A percentile compares a stretch with the other conserved stretches of the same genome.
Evolutionary conservation across 2,888 invertebrate species (phyloP).

Genomic region (Troides helena): DNA sequence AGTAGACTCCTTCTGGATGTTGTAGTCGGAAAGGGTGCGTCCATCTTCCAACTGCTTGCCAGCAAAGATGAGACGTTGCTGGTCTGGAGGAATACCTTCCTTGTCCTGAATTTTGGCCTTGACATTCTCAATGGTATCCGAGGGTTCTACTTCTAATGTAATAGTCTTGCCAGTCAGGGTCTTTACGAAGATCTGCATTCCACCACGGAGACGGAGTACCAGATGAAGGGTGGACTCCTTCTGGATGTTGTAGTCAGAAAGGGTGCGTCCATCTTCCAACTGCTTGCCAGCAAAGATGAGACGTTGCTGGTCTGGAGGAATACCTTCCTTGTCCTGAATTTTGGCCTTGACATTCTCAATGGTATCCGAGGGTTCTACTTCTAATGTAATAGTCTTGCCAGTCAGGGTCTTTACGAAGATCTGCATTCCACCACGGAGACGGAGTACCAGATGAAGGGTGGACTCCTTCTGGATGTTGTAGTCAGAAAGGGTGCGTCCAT

Average conservation of each 20-base stretch:
- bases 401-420: conserved; percentile 34
- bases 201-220: conserved; percentile 80
- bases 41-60: conserved; percentile 82
- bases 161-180: conserved; percentile 37
- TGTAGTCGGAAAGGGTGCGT: conserved; percentile 78
- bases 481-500: conserved; percentile 33
- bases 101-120: conserved; percentile 66
- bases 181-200: conserved; percentile 79
- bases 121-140: conserved; percentile 46
- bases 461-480: conserved; percentile 35
- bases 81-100: conserved; percentile 24
- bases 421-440: conserved; percentile 34
- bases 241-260: conserved; percentile 84
- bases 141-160: conserved; percentile 12
- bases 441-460: conserved; percentile 32
- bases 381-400: conserved; percentile 19
- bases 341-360: conserved; percentile 30
- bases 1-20: conserved; percentile 81
- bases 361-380: conserved; percentile 22
- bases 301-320: conserved; percentile 24
- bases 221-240: conserved; percentile 82
- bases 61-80: conserved; percentile 34
- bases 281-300: conserved; percentile 28
- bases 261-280: conserved; percentile 82
- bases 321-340: conserved; percentile 26